These are phyloP conservation scores for Parambassis ranga DNA, from an alignment of 2,797 vertebrate genomes.

Conservation along the genomic window DNA sequence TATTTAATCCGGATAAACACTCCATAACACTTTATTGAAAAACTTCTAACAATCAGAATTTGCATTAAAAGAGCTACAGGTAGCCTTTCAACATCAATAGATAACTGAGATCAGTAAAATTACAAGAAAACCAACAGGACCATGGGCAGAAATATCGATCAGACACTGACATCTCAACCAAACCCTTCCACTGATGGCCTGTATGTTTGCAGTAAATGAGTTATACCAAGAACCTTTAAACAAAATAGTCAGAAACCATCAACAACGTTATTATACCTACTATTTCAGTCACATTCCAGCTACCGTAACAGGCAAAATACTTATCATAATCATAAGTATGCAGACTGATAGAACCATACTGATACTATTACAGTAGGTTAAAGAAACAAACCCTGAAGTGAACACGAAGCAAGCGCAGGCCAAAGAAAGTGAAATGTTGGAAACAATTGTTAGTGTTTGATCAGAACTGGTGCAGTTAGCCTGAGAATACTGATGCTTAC, in stretches of 20 bases:
- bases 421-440: slow-evolving; percentile 11
- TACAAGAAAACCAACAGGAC: slow-evolving; percentile 28
- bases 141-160: background rate
- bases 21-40: slow-evolving; percentile 62
- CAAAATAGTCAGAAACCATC: slow-evolving; percentile 36
- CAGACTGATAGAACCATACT: slow-evolving; percentile 6
- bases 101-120: slow-evolving; percentile 12
- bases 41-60: slow-evolving; percentile 41
- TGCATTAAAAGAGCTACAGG: slow-evolving; percentile 43
- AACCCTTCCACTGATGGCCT: background rate
- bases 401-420: slow-evolving; percentile 16
- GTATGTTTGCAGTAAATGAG: slow-evolving; percentile 2
- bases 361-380: background rate
- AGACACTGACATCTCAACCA: no score
- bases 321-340: slow-evolving; percentile 11
- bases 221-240: slow-evolving; percentile 41
- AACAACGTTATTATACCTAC: slow-evolving; percentile 26
- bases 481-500: slow-evolving; percentile 42
- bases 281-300: slow-evolving; percentile 58
- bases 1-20: slow-evolving; percentile 27
- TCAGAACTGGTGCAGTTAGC: slow-evolving; percentile 45
- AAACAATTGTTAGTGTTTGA: slow-evolving; percentile 35
- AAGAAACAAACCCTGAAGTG: background rate
- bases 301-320: slow-evolving; percentile 47
- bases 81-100: slow-evolving; percentile 25